Conservation (phyloP, 2,888 invertebrate genomes). For the Limulus polyphemus region DNA sequence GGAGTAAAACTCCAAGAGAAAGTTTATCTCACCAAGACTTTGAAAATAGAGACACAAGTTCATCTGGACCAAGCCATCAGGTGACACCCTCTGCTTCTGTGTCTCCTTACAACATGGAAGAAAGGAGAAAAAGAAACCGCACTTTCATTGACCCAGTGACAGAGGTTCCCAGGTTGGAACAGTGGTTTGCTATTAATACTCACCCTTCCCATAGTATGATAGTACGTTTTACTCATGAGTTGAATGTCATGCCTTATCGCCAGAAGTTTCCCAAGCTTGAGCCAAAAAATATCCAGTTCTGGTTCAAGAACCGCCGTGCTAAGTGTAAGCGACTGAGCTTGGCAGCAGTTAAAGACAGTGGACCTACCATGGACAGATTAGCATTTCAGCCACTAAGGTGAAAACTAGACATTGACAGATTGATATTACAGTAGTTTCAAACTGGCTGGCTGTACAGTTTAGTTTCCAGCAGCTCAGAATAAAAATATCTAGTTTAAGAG, state of each 20-base stretch:
- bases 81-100: no score
- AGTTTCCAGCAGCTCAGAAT: no score
- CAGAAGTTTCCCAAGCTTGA: conserved; percentile 98
- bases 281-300: conserved; percentile 98
- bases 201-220: conserved; percentile 97
- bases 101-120: conserved; percentile 43
- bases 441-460: no score
- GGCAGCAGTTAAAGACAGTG: conserved; percentile 16
- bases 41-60: no score
- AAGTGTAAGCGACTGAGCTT: conserved; percentile 86
- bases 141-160: conserved; percentile 99
- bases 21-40: no score
- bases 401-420: no score
- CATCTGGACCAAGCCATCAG: no score
- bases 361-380: conserved; percentile 16
- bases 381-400: no score
- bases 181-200: conserved; percentile 62
- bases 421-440: no score
- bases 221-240: conserved; percentile 90
- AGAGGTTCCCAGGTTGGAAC: conserved; percentile 51
- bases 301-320: conserved; percentile 98
- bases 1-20: no score
- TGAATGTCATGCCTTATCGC: conserved; percentile 91
- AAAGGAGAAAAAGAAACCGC: conserved; percentile 83
- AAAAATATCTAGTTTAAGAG: no score